Evolutionary conservation across 2,797 vertebrate species (phyloP), one percentile per base, ranked within the genome.

Genomic region (Hirundo rustica): DNA sequence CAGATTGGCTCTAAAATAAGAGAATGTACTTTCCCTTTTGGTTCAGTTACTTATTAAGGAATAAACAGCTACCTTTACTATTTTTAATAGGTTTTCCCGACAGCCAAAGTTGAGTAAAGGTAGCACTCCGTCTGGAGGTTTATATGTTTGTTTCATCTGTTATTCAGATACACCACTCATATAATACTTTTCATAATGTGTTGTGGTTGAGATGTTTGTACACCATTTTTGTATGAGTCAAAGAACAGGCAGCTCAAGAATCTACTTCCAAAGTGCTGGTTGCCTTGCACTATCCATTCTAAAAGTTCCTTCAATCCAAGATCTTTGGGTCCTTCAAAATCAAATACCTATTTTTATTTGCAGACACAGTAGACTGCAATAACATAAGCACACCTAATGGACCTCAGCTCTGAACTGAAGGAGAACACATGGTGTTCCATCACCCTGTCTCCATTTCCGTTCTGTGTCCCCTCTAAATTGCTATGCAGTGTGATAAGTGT

Each of bases 61-160:
- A 67, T 60, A 74, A 94, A 68, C 30, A 93, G 70, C 27, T 58
- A 78, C 19, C 9, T 94, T 92, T 62, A 88, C 58, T 53, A 29
- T 53, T 85, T 89, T 91, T 45, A 80, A 50, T 71, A 77, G 83
- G 27, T 81, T 92, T 92, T 83, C 19, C 58, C 95, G 81, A 74
- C 76, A 95, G 45, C 7, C 29, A 74, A 36, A 67, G 36, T 64
- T 79, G 90, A 93, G 60, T 72, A 48, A 68, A 67, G 64, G 75
- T 80, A 73, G 12, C n/a, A 51, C 21, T 58, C 36, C 57, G 55
- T 55, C 54, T 89, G 81, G 78, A 82, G 88, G 77, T 70, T 92
- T 88, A 61, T 45, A 75, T 86, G 29, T 70, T 88, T 71, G 58
- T 84, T 92, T 96, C 34, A 85, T 93, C 89, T 87, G 38, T 87